Evolutionary conservation across 2,888 invertebrate genomes (phyloP), one percentile per base, ranked within the genome.

Genomic region (Trachelus iudaicus): DNA sequence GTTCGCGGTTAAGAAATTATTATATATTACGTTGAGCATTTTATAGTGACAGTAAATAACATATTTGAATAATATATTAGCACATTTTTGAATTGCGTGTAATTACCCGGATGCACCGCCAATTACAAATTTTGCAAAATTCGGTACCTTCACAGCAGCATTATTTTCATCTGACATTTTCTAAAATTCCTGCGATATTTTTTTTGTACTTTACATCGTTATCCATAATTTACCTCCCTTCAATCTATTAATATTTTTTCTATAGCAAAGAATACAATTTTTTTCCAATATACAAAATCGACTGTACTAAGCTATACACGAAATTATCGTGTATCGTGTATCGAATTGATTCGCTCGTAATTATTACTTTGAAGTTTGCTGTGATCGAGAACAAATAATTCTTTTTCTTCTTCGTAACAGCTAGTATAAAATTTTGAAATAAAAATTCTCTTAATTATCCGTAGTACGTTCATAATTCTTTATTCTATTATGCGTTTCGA

Each of bases 71-170:
- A 34, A 71, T 6, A 11, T 33, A 23, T 56, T 30, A 34, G 34
- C 31, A 23, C 56, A 56, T 23, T 56, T 56, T 73, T 75, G 30
- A 23, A 75, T 71, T 33, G 30, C 71, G 6, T 56, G 0, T 9
- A 69, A 75, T 83, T 79, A 86, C 87, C 86, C 86, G 34, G 86
- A 81, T 30, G 87, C 68, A 74, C 86, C 87, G 15, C 86, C 86
- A 73, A 83, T 85, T 30, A 82, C 31, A 34, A 87, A 86, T 11
- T 87, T 85, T 33, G 74, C 79, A 31, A 80, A 71, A 40, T 76
- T 77, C 0, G 86, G 86, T 31, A 86, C 81, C 40, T 75, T 77
- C 11, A 9, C 23, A 56, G 23, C 56, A 23, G 56, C 56, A 15
- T 23, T 56, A 56, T 23, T 2, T 56, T 56, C 56, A 56, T 56